Conservation (phyloP, 2,888 invertebrate species). For the Protophormia terraenovae region DNA sequence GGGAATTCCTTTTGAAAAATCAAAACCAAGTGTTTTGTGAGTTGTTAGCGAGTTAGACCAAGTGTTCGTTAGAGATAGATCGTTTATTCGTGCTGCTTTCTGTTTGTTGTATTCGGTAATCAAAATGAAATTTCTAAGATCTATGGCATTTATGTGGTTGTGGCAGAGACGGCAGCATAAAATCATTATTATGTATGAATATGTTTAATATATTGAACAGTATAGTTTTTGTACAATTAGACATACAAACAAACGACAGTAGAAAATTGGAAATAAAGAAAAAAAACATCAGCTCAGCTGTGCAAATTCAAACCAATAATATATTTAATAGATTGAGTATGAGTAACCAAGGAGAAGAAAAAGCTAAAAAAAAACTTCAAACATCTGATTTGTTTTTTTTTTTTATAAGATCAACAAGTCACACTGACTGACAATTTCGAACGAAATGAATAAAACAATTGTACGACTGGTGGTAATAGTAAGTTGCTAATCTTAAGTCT, state of each 20-base stretch:
- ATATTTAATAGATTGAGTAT: slow-evolving; percentile 6
- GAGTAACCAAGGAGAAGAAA: slow-evolving; percentile 30
- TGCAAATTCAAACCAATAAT: slow-evolving; percentile 22
- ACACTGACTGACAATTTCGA: slow-evolving; percentile 28
- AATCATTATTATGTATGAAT: slow-evolving; percentile 39
- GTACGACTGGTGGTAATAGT: neutral
- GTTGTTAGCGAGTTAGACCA: slow-evolving; percentile 31
- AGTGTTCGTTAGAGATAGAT: slow-evolving; percentile 40
- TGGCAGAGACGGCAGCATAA: slow-evolving; percentile 13
- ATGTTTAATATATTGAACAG: slow-evolving; percentile 33
- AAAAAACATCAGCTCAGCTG: slow-evolving; percentile 56
- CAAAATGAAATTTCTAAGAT: slow-evolving; percentile 68
- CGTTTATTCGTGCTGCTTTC: slow-evolving; percentile 1
- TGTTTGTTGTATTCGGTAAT: slow-evolving; percentile 47
- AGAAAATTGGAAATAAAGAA: too few species aligned
- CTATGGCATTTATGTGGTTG: slow-evolving; percentile 60
- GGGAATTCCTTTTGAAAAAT: slow-evolving; percentile 50
- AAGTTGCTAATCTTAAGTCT: neutral
- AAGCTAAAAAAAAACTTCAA: slow-evolving; percentile 17
- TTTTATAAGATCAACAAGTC: slow-evolving; percentile 57
- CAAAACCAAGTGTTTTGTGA: slow-evolving; percentile 29
- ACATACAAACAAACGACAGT: slow-evolving; percentile 17
- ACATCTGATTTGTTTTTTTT: slow-evolving; percentile 53
- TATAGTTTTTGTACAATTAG: slow-evolving; percentile 32
- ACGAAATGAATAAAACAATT: slow-evolving; percentile 1